Evolutionary conservation across 2,113 vertebrate species (phyloP).

Genomic region (Menura novaehollandiae): DNA sequence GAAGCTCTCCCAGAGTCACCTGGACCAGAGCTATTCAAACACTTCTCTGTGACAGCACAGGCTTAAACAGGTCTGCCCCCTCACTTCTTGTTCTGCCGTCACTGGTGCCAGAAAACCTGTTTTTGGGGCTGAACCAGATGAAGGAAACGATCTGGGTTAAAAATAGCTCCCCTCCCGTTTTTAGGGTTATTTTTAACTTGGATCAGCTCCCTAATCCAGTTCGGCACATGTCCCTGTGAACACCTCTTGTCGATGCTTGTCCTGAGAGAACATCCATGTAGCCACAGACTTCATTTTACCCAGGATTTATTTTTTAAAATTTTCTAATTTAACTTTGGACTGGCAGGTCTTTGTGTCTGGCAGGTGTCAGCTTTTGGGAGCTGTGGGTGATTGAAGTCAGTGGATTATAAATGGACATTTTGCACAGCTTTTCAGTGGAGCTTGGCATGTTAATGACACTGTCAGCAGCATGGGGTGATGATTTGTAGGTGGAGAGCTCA

Average conservation of each 20-base stretch:
- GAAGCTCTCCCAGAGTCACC: background rate
- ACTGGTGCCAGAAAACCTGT: background rate
- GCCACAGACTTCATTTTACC: background rate
- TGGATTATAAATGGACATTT: constrained; percentile 4
- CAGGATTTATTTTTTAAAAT: background rate
- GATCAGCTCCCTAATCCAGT: background rate
- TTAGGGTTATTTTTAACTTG: constrained; percentile 4
- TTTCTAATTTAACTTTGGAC: background rate
- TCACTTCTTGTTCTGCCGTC: background rate
- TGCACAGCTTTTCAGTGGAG: background rate
- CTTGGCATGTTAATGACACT: background rate
- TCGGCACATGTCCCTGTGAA: background rate
- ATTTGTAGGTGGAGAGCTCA: background rate
- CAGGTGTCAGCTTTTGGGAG: background rate
- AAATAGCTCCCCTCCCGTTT: background rate
- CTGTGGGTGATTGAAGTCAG: background rate
- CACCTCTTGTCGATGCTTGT: background rate
- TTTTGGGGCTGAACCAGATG: background rate
- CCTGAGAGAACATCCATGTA: background rate
- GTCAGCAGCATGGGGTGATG: background rate
- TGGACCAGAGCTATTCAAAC: background rate
- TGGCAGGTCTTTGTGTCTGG: background rate
- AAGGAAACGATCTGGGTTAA: background rate
- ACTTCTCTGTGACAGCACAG: background rate
- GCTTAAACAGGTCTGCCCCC: background rate